phyloP scores from a whole-genome alignment of 2,888 invertebrate species.

The Diloba caeruleocephala region DNA sequence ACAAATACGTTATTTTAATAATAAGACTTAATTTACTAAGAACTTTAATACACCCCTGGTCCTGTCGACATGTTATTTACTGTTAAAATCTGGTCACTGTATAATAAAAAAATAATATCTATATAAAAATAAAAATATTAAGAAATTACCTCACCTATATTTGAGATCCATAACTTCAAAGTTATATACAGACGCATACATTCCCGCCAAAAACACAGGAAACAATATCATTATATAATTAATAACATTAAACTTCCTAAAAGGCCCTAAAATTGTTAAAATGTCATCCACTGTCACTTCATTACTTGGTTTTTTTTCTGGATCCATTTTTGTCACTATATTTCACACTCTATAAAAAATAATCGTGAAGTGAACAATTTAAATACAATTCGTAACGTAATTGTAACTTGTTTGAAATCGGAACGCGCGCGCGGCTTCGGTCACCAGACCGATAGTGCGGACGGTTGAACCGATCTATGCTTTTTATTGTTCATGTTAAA shows the following conservation, averaged over 20 bases:
- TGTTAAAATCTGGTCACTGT: too few relatives aligned
- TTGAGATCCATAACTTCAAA: slow-evolving; percentile 84
- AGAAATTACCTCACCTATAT: slow-evolving; percentile 72
- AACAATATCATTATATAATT: slow-evolving; percentile 78
- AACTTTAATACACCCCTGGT: too few relatives aligned
- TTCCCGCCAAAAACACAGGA: slow-evolving; percentile 81
- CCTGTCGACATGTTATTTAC: too few relatives aligned
- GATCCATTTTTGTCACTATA: slow-evolving; percentile 73
- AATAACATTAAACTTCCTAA: slow-evolving; percentile 78
- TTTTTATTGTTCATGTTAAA: slow-evolving; percentile 78
- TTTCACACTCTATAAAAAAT: slow-evolving; percentile 26
- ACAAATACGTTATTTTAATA: too few relatives aligned
- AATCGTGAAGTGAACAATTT: slow-evolving; percentile 24
- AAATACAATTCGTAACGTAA: slow-evolving; percentile 44
- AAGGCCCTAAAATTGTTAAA: slow-evolving; percentile 77
- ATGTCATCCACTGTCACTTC: slow-evolving; percentile 85
- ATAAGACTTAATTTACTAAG: too few relatives aligned
- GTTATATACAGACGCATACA: slow-evolving; percentile 84
- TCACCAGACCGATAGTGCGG: slow-evolving; percentile 72
- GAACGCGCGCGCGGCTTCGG: slow-evolving; percentile 63
- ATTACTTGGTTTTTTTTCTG: slow-evolving; percentile 72
- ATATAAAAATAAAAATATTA: not conserved
- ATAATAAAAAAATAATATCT: too few relatives aligned
- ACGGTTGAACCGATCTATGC: slow-evolving; percentile 60
- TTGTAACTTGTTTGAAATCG: slow-evolving; percentile 50